phyloP scores from a whole-genome alignment of 2,888 invertebrate genomes.

The Drosophila anomalipes region DNA sequence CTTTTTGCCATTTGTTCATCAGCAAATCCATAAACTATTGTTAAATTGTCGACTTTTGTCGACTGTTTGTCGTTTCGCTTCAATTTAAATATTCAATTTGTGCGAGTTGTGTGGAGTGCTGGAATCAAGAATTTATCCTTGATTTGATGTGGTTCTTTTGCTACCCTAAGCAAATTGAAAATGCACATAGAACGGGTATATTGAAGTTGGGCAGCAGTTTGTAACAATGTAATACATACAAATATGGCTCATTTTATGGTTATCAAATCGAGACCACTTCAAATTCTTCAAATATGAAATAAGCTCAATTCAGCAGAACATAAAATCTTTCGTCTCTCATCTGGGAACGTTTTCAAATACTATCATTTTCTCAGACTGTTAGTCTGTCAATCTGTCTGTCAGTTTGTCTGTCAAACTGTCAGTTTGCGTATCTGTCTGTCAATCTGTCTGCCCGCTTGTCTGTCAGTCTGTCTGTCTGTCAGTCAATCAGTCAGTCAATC shows the following conservation, averaged over 20 bases:
- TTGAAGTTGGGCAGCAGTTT: accelerated
- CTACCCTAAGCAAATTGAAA: neutral
- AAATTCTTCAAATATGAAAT: neutral
- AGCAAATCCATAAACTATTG: constrained; percentile 59
- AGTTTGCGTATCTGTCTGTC: neutral
- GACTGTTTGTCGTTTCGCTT: neutral
- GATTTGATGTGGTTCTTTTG: neutral
- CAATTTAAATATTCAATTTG: neutral
- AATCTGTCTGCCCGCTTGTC: too few species aligned
- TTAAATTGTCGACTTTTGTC: constrained; percentile 23
- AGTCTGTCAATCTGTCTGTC: neutral
- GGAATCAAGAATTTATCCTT: neutral
- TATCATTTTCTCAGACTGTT: too few species aligned
- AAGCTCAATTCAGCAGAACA: neutral
- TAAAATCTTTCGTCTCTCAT: neutral
- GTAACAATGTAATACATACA: neutral
- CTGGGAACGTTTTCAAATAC: neutral
- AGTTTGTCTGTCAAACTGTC: accelerated
- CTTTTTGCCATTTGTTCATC: constrained; percentile 18
- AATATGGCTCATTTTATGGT: accelerated
- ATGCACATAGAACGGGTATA: neutral
- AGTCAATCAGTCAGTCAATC: neutral
- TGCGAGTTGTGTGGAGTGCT: neutral
- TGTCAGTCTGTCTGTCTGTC: too few species aligned
- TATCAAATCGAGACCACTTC: neutral